phyloP scores from a whole-genome alignment of 2,797 vertebrate species.

The Liasis olivaceus region DNA sequence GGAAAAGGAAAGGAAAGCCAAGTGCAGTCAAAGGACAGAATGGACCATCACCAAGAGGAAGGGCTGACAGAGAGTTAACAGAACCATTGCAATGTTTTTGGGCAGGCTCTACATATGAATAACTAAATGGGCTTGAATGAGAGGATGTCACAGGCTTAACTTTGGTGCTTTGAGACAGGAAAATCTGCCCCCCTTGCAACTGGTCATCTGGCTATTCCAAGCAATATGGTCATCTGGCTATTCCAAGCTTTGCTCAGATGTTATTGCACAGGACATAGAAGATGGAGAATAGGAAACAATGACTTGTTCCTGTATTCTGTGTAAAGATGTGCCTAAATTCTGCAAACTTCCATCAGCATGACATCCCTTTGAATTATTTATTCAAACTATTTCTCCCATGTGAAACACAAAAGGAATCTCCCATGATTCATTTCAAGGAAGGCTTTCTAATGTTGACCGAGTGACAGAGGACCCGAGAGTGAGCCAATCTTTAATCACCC shows the following conservation, averaged over 20 bases:
- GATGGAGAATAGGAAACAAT: neutral
- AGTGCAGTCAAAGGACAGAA: neutral
- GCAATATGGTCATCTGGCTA: neutral
- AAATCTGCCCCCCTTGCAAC: neutral
- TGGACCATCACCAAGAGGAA: neutral
- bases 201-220: neutral
- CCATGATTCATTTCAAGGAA: neutral
- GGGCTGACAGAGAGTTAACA: neutral
- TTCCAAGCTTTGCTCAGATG: neutral
- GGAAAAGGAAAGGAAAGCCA: neutral
- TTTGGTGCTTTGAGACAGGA: neutral
- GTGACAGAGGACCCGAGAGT: constrained; percentile 20
- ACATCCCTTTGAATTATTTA: neutral
- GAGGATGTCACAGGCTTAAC: neutral
- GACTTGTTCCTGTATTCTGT: neutral
- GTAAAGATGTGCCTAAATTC: neutral
- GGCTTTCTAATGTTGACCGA: neutral
- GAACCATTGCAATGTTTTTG: neutral
- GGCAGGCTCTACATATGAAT: neutral
- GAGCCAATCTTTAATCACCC: constrained; percentile 6
- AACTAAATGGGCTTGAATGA: neutral
- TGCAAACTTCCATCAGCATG: constrained; percentile 1
- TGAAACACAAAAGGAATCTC: neutral
- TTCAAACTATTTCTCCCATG: neutral
- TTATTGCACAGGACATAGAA: neutral